Evolutionary conservation across 2,797 vertebrate genomes (phyloP).

Genomic region (Prionace glauca): DNA sequence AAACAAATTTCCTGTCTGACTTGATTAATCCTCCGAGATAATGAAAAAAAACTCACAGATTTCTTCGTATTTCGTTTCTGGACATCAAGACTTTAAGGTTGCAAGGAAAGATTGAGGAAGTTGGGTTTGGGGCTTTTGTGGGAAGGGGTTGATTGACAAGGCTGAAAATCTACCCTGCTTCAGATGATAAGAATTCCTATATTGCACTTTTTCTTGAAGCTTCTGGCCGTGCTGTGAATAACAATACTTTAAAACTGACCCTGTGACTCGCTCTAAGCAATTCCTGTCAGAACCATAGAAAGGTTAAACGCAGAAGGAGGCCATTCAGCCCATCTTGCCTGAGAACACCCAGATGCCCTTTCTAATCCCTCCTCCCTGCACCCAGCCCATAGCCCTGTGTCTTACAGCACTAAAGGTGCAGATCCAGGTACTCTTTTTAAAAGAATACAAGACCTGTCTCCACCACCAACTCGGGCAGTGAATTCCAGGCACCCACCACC

Average conservation of each 20-base stretch:
- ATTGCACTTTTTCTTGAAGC: neutral
- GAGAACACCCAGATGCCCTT: too few species aligned
- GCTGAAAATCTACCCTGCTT: neutral
- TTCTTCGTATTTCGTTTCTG: neutral
- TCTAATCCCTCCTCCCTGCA: too few species aligned
- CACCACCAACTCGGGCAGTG: too few species aligned
- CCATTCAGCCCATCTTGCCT: too few species aligned
- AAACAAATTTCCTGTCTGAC: slow-evolving; percentile 17
- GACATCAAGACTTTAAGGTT: neutral
- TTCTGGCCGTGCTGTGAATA: neutral
- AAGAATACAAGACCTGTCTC: too few species aligned
- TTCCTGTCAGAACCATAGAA: neutral
- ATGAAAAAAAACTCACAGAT: neutral
- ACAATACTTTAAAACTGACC: neutral
- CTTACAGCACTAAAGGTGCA: too few species aligned
- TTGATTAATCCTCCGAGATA: neutral
- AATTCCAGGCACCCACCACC: too few species aligned
- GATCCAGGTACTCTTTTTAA: too few species aligned
- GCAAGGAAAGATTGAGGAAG: neutral
- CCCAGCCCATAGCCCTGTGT: too few species aligned
- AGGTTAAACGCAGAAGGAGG: too few species aligned
- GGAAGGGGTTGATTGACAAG: neutral
- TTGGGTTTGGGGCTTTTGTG: neutral
- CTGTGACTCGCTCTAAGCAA: neutral
- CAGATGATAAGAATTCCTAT: neutral